Conservation (phyloP, 2,888 invertebrate genomes). For the Ditylenchus weischeri region DNA sequence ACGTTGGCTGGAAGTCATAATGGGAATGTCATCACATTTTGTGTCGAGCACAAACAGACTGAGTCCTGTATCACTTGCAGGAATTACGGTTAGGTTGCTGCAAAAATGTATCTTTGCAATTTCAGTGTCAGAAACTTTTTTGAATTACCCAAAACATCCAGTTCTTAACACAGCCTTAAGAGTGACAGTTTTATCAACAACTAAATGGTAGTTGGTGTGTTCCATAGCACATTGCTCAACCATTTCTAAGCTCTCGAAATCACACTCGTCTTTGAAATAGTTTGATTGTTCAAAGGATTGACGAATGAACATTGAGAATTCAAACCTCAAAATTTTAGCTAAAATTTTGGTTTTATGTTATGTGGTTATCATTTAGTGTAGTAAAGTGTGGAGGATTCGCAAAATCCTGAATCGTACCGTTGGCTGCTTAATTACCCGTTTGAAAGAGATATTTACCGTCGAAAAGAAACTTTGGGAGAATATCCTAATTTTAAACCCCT, state of each 20-base stretch:
- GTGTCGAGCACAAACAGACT: slow-evolving; percentile 6
- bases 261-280: not conserved
- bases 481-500: too few relatives aligned
- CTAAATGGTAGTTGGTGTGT: not conserved
- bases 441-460: too few relatives aligned
- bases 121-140: not conserved
- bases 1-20: not conserved
- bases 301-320: slow-evolving; percentile 6
- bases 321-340: not conserved
- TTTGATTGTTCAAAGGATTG: not conserved
- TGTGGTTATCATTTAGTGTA: too few relatives aligned
- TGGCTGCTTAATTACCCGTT: too few relatives aligned
- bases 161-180: not conserved
- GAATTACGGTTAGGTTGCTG: slow-evolving; percentile 1
- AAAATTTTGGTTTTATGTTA: too few relatives aligned
- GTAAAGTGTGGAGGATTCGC: too few relatives aligned
- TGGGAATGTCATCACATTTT: slow-evolving; percentile 11
- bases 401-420: too few relatives aligned
- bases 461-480: too few relatives aligned
- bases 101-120: not conserved
- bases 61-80: not conserved
- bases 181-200: not conserved
- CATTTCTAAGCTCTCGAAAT: not conserved
- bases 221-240: slow-evolving; percentile 12
- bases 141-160: slow-evolving; percentile 9